Evolutionary conservation across 2,797 vertebrate genomes (phyloP).

Genomic region (Notoglanidium macrostoma): DNA sequence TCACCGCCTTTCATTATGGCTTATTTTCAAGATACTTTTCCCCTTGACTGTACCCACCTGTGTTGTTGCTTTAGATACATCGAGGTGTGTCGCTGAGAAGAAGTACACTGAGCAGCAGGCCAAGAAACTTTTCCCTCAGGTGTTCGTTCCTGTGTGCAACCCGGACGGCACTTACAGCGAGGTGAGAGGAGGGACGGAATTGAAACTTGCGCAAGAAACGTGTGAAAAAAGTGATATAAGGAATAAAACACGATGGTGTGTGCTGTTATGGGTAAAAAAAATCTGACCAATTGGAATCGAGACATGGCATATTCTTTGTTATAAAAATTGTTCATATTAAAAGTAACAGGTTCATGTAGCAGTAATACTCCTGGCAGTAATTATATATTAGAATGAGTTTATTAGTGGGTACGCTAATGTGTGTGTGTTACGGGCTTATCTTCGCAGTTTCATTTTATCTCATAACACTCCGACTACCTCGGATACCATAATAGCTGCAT

Average conservation of each 20-base stretch:
- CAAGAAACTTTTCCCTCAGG: slow-evolving; percentile 92
- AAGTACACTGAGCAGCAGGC: slow-evolving; percentile 98
- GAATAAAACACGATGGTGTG: neutral
- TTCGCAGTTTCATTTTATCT: slow-evolving; percentile 8
- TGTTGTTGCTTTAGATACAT: slow-evolving; percentile 80
- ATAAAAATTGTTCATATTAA: neutral
- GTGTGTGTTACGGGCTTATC: neutral
- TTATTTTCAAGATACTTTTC: neutral
- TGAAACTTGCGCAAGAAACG: neutral
- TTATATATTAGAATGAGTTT: neutral
- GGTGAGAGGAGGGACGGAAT: slow-evolving; percentile 69
- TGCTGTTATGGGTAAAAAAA: neutral
- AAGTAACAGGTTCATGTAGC: slow-evolving; percentile 15
- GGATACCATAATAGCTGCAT: neutral
- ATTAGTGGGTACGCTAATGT: neutral
- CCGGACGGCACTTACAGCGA: slow-evolving; percentile 95
- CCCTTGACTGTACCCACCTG: neutral
- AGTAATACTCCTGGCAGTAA: neutral
- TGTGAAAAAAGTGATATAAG: neutral
- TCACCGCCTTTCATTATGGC: neutral
- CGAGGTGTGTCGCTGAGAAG: slow-evolving; percentile 95
- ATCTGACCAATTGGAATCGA: neutral
- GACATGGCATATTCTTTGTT: neutral
- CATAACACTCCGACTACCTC: slow-evolving; percentile 10
- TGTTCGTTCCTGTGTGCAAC: slow-evolving; percentile 95